Evolutionary conservation across 2,113 vertebrate species (phyloP), one percentile per base, ranked within the genome.

Genomic region (Chaenogobius annularis): DNA sequence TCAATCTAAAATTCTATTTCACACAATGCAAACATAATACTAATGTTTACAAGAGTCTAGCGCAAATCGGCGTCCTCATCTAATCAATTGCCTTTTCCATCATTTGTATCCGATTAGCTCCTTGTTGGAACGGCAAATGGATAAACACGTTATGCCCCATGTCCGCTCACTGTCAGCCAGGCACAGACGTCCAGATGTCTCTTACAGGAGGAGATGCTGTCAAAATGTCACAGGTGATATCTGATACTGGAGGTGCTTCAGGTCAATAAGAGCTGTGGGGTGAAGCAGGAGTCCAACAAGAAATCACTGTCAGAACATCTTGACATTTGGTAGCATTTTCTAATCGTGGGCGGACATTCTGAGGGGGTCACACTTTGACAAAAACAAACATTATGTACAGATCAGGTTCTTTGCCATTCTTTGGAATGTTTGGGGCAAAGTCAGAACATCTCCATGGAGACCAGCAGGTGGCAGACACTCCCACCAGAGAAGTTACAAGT

Each of bases 141-240:
- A 85, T 90, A 85, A 86, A 80, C 80, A 62, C 67, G 78, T 81
- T 70, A 83, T 75, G 77, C 73, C 65, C 68, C 19, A 77, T 54
- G 61, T 66, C 74, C 67, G 77, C 78, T 85, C 77, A 71, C 78
- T 75, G 80, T 81, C 86, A 78, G 79, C 79, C 72, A 83, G 73
- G 78, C 83, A 72, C 63, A 75, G 70, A 82, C 79, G 68, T 85
- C 79, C 77, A 72, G 77, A 82, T 50, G 46, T 68, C 63, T 86
- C 76, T 81, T 82, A 83, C 62, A 37, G 72, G 63, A 71, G 79
- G 37, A 40, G 6, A 76, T 67, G 75, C 26, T 75, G 40, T 78
- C 72, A 71, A 79, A 79, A 64, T 71, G 78, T 74, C 55, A 68
- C 20, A 52, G 35, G 50, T 19, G 17, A 63, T 69, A 40, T 64